A percentile compares a stretch with the other conserved stretches of the same genome.
These are phyloP conservation scores for Scaptomyza cyrtandrae DNA, from an alignment of 2,888 invertebrate genomes.

Conservation along the genomic window DNA sequence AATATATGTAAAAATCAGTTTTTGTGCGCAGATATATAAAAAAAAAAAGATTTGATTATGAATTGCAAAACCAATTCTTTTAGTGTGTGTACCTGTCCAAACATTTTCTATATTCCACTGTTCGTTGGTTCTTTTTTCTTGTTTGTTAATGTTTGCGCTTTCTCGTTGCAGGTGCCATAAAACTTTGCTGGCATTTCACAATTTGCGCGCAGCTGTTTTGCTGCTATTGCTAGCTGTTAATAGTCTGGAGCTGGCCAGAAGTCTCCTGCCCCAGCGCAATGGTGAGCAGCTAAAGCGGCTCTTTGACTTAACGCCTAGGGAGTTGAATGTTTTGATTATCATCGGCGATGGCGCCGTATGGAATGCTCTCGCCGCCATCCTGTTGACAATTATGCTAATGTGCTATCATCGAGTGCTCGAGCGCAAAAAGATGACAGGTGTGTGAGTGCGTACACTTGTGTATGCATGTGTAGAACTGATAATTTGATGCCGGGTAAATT, in stretches of 20 bases:
- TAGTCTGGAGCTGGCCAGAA: conserved; percentile 81
- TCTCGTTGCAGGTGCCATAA: conserved; percentile 75
- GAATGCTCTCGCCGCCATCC: conserved; percentile 79
- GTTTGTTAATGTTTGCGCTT: conserved; percentile 30
- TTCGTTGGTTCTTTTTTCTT: not conserved
- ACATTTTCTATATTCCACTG: not conserved
- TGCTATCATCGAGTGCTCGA: conserved; percentile 82
- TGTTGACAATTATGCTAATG: conserved; percentile 81
- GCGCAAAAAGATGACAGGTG: conserved; percentile 81
- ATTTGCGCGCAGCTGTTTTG: conserved; percentile 81
- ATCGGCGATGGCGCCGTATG: conserved; percentile 73
- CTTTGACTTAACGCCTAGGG: conserved; percentile 51
- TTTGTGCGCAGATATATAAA: no score
- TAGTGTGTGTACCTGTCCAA: not conserved
- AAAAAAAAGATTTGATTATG: no score
- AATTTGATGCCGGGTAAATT: conserved; percentile 44
- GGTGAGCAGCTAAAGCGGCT: conserved; percentile 52
- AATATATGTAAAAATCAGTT: no score
- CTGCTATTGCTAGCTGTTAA: conserved; percentile 81
- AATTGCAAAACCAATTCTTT: no score
- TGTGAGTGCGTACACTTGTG: conserved; percentile 36
- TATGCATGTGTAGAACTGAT: conserved; percentile 22
- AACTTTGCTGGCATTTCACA: conserved; percentile 83
- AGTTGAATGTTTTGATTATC: conserved; percentile 68
- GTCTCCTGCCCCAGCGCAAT: conserved; percentile 72